A percentile compares a stretch with the other conserved stretches of the same genome.
phyloP scores from a whole-genome alignment of 2,113 vertebrate species.

The Corydoras sp. region DNA sequence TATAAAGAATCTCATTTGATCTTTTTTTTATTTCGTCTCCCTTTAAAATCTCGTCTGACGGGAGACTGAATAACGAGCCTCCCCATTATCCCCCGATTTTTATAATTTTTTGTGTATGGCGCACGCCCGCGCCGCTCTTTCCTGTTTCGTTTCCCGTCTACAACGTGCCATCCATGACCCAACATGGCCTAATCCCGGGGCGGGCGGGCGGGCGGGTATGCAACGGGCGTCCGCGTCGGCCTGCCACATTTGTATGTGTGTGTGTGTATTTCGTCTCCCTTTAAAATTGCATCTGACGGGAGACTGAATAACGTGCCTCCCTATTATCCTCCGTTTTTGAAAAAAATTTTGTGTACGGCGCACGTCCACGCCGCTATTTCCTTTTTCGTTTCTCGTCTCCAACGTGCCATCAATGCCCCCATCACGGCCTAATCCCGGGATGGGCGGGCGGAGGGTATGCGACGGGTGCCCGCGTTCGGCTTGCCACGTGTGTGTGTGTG shows the following conservation, averaged over 20 bases:
- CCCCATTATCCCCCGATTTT: too few relatives aligned
- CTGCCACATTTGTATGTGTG: constrained; percentile 65
- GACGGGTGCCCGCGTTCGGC: too few relatives aligned
- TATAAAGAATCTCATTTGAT: constrained; percentile 35
- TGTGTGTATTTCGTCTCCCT: too few relatives aligned
- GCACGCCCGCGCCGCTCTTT: too few relatives aligned
- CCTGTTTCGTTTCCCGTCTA: constrained; percentile 55
- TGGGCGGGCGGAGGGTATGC: constrained; percentile 72
- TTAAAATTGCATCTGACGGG: too few relatives aligned
- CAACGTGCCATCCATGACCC: constrained; percentile 76
- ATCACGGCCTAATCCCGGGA: constrained; percentile 76
- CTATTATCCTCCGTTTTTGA: constrained; percentile 99
- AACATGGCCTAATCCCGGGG: constrained; percentile 76
- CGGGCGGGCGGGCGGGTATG: too few relatives aligned
- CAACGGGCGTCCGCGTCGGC: constrained; percentile 56
- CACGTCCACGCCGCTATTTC: too few relatives aligned
- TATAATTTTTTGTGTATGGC: too few relatives aligned
- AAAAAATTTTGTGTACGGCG: too few relatives aligned
- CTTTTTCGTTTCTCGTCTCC: constrained; percentile 52
- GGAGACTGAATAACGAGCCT: not conserved
- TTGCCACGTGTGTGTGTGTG: too few relatives aligned
- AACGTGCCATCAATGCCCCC: constrained; percentile 75
- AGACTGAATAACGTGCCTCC: too few relatives aligned
- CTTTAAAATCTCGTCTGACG: not conserved
- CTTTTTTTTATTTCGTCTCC: constrained; percentile 28